Evolutionary conservation across 1,140 invertebrate species (phyloP).

Genomic region (Lordiphosa clarofinis): DNA sequence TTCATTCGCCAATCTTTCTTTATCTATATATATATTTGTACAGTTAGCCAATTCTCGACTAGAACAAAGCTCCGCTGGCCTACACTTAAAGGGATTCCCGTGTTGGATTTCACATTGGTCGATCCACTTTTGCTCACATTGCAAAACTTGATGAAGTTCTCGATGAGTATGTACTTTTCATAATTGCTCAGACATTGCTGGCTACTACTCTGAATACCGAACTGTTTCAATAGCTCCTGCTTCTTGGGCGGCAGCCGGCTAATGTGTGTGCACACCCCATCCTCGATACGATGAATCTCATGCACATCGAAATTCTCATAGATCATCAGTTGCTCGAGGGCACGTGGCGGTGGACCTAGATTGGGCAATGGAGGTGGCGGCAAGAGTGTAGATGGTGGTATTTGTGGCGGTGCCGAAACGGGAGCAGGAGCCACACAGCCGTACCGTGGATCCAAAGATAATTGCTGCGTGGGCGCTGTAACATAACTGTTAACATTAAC

Average conservation of each 20-base stretch:
- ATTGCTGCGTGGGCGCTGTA: constrained; percentile 14
- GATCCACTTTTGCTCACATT: constrained; percentile 78
- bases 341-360: constrained; percentile 53
- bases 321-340: constrained; percentile 70
- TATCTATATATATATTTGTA: neutral
- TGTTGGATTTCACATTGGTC: constrained; percentile 2
- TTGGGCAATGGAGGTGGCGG: constrained; percentile 34
- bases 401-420: neutral
- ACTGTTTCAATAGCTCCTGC: constrained; percentile 79
- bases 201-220: constrained; percentile 80
- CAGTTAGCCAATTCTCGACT: constrained; percentile 33
- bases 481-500: constrained; percentile 36
- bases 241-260: constrained; percentile 77
- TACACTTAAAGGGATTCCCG: constrained; percentile 16
- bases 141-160: constrained; percentile 80
- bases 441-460: constrained; percentile 41
- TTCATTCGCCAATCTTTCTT: no score
- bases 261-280: constrained; percentile 78
- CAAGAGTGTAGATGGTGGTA: constrained; percentile 10
- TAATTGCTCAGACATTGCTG: constrained; percentile 79
- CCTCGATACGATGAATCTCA: constrained; percentile 75
- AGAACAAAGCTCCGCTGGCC: constrained; percentile 68
- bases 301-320: constrained; percentile 79
- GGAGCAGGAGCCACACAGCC: constrained; percentile 34
- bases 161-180: constrained; percentile 80